A percentile compares a stretch with the other conserved stretches of the same genome.
Evolutionary conservation across 2,113 vertebrate species (phyloP).

Genomic region (Caranx melampygus): DNA sequence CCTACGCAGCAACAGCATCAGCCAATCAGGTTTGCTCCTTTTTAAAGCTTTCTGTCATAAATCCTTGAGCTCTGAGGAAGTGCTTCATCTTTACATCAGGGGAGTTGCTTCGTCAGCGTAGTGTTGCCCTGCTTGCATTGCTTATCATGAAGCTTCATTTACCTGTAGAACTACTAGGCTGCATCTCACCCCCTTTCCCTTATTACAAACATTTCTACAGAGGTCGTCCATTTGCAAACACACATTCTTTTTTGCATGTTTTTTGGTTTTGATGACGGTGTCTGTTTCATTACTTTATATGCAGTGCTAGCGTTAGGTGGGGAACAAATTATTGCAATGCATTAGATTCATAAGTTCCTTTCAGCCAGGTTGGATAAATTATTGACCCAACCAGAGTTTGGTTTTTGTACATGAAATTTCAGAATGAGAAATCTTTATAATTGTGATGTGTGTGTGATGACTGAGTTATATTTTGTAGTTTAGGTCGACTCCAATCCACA

Average conservation of each 20-base stretch:
- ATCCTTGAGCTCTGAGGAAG: constrained; percentile 93
- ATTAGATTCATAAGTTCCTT: not conserved
- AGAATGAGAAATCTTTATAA: not conserved
- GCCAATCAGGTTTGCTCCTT: constrained; percentile 99
- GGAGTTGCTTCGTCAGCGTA: constrained; percentile 84
- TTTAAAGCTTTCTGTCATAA: constrained; percentile 99
- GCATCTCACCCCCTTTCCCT: constrained; percentile 50
- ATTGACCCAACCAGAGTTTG: not conserved
- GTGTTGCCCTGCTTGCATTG: constrained; percentile 86
- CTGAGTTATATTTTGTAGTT: not conserved
- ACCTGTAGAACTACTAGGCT: constrained; percentile 54
- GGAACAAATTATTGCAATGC: not conserved
- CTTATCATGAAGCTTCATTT: constrained; percentile 62
- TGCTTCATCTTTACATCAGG: constrained; percentile 82
- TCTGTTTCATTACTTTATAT: constrained; percentile 29
- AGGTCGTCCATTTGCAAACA: constrained; percentile 55
- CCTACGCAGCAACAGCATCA: constrained; percentile 97
- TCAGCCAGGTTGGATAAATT: not conserved
- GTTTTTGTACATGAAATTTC: not conserved
- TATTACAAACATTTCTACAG: constrained; percentile 42
- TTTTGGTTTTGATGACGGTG: constrained; percentile 54
- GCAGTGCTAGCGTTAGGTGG: not conserved
- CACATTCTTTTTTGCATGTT: constrained; percentile 64
- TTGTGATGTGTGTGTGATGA: too few relatives aligned
- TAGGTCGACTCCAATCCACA: not conserved